A percentile compares a stretch with the other conserved stretches of the same genome.
phyloP scores from a whole-genome alignment of 2,797 vertebrate species.

The Menidia menidia region DNA sequence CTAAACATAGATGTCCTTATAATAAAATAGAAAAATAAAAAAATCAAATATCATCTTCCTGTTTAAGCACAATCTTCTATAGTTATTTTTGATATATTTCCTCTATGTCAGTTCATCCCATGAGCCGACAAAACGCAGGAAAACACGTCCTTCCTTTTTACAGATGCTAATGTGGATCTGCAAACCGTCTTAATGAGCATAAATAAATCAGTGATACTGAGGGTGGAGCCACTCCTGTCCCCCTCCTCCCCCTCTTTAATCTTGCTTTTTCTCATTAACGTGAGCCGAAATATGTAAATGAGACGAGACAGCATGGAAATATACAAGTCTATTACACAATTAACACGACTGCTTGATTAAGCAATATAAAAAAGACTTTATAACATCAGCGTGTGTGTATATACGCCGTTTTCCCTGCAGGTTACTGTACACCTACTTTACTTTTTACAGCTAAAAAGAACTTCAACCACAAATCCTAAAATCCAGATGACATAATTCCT shows the following conservation, averaged over 20 bases:
- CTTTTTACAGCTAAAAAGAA: constrained; percentile 11
- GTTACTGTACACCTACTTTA: fast-evolving
- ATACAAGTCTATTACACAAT: constrained; percentile 79
- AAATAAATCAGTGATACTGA: constrained; percentile 70
- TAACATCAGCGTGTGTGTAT: constrained; percentile 45
- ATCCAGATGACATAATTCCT: constrained; percentile 44
- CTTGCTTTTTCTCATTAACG: constrained; percentile 71
- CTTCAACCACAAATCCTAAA: constrained; percentile 44
- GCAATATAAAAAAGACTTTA: constrained; percentile 68
- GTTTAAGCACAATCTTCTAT: constrained; percentile 2
- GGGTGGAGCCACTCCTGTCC: constrained; percentile 48
- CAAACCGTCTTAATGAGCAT: constrained; percentile 50
- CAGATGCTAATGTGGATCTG: constrained; percentile 42
- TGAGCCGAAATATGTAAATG: constrained; percentile 75
- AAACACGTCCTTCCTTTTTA: constrained; percentile 32
- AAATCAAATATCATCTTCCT: constrained; percentile 20
- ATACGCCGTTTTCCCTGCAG: constrained; percentile 26
- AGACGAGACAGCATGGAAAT: constrained; percentile 75
- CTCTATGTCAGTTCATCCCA: background rate
- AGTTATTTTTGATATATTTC: constrained; percentile 20
- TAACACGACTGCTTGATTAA: constrained; percentile 79
- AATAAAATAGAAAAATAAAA: constrained; percentile 47
- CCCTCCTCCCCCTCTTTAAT: constrained; percentile 65
- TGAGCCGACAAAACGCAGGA: constrained; percentile 38
- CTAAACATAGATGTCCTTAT: constrained; percentile 25